phyloP scores from a whole-genome alignment of 2,113 vertebrate species.

The Arizona elegans region DNA sequence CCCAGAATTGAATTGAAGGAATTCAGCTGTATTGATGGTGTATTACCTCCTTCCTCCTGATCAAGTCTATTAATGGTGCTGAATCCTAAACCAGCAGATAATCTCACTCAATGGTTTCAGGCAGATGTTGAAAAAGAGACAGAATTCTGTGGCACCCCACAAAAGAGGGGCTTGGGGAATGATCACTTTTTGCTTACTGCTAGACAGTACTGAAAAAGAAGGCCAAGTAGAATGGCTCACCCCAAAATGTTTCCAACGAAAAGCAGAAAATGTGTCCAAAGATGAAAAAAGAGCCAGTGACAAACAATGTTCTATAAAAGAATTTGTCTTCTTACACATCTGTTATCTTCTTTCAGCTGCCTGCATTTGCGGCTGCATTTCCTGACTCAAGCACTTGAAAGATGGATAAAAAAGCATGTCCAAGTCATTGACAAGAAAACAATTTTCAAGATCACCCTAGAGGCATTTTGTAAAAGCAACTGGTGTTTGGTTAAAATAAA shows the following conservation, averaged over 20 bases:
- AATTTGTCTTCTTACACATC: neutral
- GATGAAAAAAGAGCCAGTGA: neutral
- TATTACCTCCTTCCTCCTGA: neutral
- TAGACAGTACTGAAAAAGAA: neutral
- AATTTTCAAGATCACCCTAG: neutral
- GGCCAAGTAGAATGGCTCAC: neutral
- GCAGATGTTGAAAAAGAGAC: neutral
- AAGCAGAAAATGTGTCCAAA: neutral
- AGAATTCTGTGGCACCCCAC: neutral
- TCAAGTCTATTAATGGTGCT: neutral
- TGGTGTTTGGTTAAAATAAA: neutral
- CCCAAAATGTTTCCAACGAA: neutral
- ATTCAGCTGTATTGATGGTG: neutral
- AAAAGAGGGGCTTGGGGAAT: neutral
- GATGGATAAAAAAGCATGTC: neutral
- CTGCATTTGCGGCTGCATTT: neutral
- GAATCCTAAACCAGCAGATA: neutral
- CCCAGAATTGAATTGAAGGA: neutral
- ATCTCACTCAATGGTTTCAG: neutral
- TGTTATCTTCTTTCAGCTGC: neutral
- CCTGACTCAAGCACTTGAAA: neutral
- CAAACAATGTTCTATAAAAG: neutral
- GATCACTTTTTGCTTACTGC: neutral
- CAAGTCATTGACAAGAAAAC: neutral
- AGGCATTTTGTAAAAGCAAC: neutral